Evolutionary conservation across 1,140 invertebrate genomes (phyloP).

Genomic region (Sycophaga agraensis): DNA sequence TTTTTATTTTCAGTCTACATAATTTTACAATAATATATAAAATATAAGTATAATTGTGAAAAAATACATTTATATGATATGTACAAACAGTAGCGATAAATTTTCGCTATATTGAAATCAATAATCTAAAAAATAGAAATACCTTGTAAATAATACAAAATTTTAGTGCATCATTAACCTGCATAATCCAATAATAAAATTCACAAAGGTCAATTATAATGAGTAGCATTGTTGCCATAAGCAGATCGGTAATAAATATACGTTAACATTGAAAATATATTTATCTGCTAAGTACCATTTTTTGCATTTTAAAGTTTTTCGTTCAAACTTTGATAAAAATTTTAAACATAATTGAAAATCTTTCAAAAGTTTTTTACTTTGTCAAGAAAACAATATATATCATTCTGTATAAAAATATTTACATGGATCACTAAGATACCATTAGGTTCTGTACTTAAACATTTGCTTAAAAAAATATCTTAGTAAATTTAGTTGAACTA

Average conservation of each 20-base stretch:
- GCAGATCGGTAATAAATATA: slow-evolving; percentile 13
- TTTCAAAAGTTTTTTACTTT: slow-evolving; percentile 7
- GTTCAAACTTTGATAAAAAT: not conserved
- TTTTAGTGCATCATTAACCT: slow-evolving; percentile 3
- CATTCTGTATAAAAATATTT: slow-evolving; percentile 10
- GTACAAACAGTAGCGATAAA: slow-evolving; percentile 11
- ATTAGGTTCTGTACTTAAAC: not conserved
- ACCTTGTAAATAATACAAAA: slow-evolving; percentile 20
- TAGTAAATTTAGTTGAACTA: not conserved
- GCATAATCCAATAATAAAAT: not conserved
- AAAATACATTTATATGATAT: slow-evolving; percentile 11
- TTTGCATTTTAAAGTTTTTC: not conserved
- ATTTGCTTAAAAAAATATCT: not conserved
- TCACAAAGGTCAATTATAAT: not conserved
- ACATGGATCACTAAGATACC: not conserved
- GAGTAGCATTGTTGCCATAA: slow-evolving; percentile 1
- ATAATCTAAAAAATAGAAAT: not conserved
- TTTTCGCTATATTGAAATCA: slow-evolving; percentile 3
- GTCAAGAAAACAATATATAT: slow-evolving; percentile 1
- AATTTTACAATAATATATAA: slow-evolving; percentile 17
- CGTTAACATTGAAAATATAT: slow-evolving; percentile 6
- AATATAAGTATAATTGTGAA: slow-evolving; percentile 5
- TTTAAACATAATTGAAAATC: not conserved
- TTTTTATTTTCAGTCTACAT: slow-evolving; percentile 21
- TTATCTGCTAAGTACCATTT: slow-evolving; percentile 5